These are phyloP conservation scores for Anarrhichthys ocellatus DNA, from an alignment of 2,113 vertebrate species.

Conservation along the genomic window DNA sequence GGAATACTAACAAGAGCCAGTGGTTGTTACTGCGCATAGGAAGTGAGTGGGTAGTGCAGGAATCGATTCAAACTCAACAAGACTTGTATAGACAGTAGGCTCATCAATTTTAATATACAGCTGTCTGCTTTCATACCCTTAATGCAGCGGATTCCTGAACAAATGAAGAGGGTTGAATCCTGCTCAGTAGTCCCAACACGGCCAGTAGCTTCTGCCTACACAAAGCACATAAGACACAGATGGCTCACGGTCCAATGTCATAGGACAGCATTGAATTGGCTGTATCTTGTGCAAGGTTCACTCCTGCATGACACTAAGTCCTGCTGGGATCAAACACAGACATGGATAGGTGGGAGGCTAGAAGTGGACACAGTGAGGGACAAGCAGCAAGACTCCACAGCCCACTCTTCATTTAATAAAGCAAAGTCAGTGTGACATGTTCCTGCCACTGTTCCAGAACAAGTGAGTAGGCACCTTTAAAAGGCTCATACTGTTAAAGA, in stretches of 20 bases:
- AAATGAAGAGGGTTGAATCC: slow-evolving; percentile 50
- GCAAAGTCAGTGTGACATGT: slow-evolving; percentile 16
- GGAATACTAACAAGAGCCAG: slow-evolving; percentile 45
- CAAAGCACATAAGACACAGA: slow-evolving; percentile 24
- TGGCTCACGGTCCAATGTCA: slow-evolving; percentile 31
- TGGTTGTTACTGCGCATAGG: slow-evolving; percentile 18
- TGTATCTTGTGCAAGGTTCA: slow-evolving; percentile 27
- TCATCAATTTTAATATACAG: slow-evolving; percentile 50
- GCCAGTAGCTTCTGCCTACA: neutral
- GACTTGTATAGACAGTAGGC: slow-evolving; percentile 23
- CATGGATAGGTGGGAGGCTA: slow-evolving; percentile 5
- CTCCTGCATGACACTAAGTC: neutral
- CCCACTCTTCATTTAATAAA: slow-evolving; percentile 9
- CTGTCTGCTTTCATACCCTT: slow-evolving; percentile 40
- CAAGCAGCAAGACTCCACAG: neutral
- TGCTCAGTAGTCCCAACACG: slow-evolving; percentile 35
- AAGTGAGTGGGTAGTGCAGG: slow-evolving; percentile 31
- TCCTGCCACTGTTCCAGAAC: neutral
- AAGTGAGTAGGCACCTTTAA: neutral
- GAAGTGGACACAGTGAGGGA: slow-evolving; percentile 4
- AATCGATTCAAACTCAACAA: slow-evolving; percentile 54
- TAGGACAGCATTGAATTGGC: slow-evolving; percentile 17
- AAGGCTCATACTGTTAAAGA: neutral
- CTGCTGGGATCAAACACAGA: slow-evolving; percentile 32
- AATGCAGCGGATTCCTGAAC: slow-evolving; percentile 38